phyloP scores from a whole-genome alignment of 2,113 vertebrate genomes.

The Grammomys surdaster region DNA sequence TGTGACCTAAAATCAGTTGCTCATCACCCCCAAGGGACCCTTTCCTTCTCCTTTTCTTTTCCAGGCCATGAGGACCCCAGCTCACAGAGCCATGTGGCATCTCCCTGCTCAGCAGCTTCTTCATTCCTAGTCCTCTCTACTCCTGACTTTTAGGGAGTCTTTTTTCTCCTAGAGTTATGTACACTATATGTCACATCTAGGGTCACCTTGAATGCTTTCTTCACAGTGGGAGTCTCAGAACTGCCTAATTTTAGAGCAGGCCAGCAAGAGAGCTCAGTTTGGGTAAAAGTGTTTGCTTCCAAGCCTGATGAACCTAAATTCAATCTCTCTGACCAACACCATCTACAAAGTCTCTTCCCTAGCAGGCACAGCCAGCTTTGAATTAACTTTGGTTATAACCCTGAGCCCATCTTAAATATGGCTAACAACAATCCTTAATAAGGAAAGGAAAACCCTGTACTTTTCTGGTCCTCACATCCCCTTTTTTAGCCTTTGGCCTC shows the following conservation, averaged over 20 bases:
- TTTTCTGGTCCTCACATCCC: not conserved
- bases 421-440: not conserved
- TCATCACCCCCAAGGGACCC: not conserved
- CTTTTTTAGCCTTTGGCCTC: not conserved
- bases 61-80: rapidly evolving
- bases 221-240: not conserved
- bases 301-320: not conserved
- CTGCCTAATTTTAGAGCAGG: not conserved
- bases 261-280: not conserved
- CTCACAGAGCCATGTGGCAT: not conserved
- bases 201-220: not conserved
- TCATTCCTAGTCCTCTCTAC: not conserved
- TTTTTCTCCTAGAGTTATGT: not conserved
- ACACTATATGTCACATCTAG: not conserved
- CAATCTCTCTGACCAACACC: not conserved
- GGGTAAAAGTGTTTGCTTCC: not conserved
- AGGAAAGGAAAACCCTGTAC: rapidly evolving
- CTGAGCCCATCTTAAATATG: not conserved
- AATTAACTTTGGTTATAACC: not conserved
- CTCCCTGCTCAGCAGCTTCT: not conserved
- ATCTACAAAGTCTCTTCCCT: not conserved
- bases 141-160: not conserved
- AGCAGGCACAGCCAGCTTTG: not conserved
- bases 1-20: not conserved
- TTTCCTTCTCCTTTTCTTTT: not conserved